Base-by-base conservation (phyloP, 2,113 vertebrate genomes). In the Oryzias curvinotus region DNA sequence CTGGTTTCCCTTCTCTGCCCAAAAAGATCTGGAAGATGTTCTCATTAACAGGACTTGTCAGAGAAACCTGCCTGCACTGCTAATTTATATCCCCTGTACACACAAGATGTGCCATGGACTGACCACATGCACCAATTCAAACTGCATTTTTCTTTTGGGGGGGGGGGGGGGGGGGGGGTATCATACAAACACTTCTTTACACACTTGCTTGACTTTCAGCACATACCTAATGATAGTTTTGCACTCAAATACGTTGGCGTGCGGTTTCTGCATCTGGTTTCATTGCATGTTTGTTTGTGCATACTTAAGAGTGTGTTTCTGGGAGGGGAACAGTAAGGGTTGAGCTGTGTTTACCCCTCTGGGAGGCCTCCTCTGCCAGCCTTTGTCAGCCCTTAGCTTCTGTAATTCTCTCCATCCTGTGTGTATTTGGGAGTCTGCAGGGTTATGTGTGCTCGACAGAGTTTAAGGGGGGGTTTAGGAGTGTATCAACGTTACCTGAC, bases 21-120 rank as follows among this genome's bases (percentile, higher is more conserved):
- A 83, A 82, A 85, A 85, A 72, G 67, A 87, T 87, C 75, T 55
- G 61, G 85, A 93, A 87, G 90, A 89, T 90, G 91, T 91, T 91
- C 92, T 92, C 93, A 93, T 94, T 94, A 94, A 93, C 90, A 82
- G 82, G 87, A 92, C 91, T 89, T 87, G 93, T 93, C 88, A 93
- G 90, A 91, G 89, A 89, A 93, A 93, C 91, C 93, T 94, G 93
- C 91, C 88, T 89, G 74, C 85, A 60, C 84, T 83, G 85, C 90
- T 87, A 89, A 91, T 91, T 93, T 92, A 91, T 91, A 89, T 90
- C 88, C 87, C 90, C 83, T 75, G 41, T 64, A 54, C 74, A 76
- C 65, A 76, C 28, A 53, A 67, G 70, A 61, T 21, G 47, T 71
- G 63, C 28, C 57, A 69, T 50, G 59, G 57, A 28, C 60, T 60